Evolutionary conservation across 2,888 invertebrate genomes (phyloP), one percentile per base, ranked within the genome.

Genomic region (Drosophila eohydei): DNA sequence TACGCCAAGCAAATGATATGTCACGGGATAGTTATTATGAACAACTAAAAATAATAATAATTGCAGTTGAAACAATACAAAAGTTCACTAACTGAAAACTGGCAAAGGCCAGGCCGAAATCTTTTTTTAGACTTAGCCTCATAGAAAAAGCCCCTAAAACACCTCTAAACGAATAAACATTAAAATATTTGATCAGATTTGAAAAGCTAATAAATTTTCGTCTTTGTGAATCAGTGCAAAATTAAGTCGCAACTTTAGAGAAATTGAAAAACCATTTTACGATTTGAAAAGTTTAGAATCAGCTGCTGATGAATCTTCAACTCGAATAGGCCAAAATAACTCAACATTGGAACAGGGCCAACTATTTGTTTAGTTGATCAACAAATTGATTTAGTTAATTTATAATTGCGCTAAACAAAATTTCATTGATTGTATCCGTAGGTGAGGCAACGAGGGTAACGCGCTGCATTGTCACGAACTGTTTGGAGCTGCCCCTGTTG

Each of bases 371-470:
- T 59, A 65, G 51, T 50, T 52, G 34, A 44, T 28, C 36, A 36
- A 11, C 67, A 75, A 76, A 71, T 76, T 79, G 63, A 76, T 72
- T 79, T 60, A 74, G 71, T 74, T 66, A 70, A 76, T 80, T 78
- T 83, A 74, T 81, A 81, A 67, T 67, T 72, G 67, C 60, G 79
- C 79, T 81, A 79, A 81, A 71, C 60, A 55, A 71, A 74, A 79
- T 69, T 71, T 83, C 52, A 58, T 77, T 80, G 77, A 58, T 72
- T 56, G 60, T 43, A n/a, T 34, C 57, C 54, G 34, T 46, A 69
- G 74, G 58, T 64, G 59, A 12, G 48, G 40, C 30, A n/a, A 16
- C 43, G n/a, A 44, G 52, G 38, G 58, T 60, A 48, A 50, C 64
- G 41, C 34, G 50, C 46, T 70, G 62, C 58, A 66, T 52, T 78